Conservation (phyloP, 2,113 vertebrate species). For the Suncus etruscus region DNA sequence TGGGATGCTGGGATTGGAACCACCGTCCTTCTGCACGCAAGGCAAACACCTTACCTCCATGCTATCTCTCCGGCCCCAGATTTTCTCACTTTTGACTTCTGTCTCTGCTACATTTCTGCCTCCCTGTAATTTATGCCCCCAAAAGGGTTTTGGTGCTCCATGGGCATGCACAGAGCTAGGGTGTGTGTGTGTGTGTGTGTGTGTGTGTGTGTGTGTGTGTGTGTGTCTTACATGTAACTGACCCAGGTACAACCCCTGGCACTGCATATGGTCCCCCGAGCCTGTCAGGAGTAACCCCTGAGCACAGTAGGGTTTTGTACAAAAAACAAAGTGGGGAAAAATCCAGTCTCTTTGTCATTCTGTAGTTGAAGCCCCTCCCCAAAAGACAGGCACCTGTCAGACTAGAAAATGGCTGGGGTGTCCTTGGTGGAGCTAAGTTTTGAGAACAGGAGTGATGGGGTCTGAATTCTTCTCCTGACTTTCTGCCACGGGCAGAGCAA, state of each 20-base stretch:
- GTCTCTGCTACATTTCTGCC: background rate
- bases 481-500: background rate
- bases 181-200: too few relatives aligned
- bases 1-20: too few relatives aligned
- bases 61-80: too few relatives aligned
- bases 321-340: too few relatives aligned
- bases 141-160: background rate
- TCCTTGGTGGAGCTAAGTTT: background rate
- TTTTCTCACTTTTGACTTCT: background rate
- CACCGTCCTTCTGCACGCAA: too few relatives aligned
- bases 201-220: background rate
- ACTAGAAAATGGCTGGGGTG: background rate
- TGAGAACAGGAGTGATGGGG: background rate
- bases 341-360: background rate
- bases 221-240: too few relatives aligned
- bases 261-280: too few relatives aligned
- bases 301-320: too few relatives aligned
- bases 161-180: background rate
- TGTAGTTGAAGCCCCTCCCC: background rate
- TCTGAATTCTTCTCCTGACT: background rate
- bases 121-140: background rate
- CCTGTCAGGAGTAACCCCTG: too few relatives aligned
- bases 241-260: too few relatives aligned
- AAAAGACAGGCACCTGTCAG: constrained; percentile 12
- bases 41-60: too few relatives aligned